phyloP scores from a whole-genome alignment of 2,113 vertebrate genomes.

The Entelurus aequoreus region DNA sequence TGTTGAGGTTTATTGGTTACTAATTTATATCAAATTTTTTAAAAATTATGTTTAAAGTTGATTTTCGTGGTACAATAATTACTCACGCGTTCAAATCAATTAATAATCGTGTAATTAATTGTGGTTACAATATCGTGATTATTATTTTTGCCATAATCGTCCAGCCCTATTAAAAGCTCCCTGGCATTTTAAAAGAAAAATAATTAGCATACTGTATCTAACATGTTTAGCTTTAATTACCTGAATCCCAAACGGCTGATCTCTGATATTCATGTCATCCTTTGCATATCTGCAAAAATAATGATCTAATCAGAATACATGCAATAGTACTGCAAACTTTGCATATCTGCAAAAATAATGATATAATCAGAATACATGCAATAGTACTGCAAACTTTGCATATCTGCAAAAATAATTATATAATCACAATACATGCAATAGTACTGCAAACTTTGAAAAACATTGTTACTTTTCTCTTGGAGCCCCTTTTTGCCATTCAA shows the following conservation, averaged over 20 bases:
- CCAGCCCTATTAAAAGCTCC: no score
- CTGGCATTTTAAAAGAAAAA: no score
- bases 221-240: slow-evolving; percentile 47
- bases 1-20: no score
- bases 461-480: slow-evolving; percentile 91
- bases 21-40: no score
- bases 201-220: no score
- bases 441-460: slow-evolving; percentile 16
- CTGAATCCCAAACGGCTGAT: slow-evolving; percentile 99
- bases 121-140: no score
- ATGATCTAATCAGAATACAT: neutral
- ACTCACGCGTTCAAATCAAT: no score
- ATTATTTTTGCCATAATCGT: no score
- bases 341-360: slow-evolving; percentile 76
- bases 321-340: slow-evolving; percentile 8
- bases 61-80: no score
- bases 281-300: slow-evolving; percentile 85
- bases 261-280: slow-evolving; percentile 98
- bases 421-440: neutral
- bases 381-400: slow-evolving; percentile 70
- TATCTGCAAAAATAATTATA: slow-evolving; percentile 72
- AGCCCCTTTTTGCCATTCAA: slow-evolving; percentile 97
- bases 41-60: no score
- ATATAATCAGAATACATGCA: neutral
- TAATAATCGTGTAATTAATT: no score